Evolutionary conservation across 2,888 invertebrate genomes (phyloP), one percentile per base, ranked within the genome.

Genomic region (Oscheius sp.): DNA sequence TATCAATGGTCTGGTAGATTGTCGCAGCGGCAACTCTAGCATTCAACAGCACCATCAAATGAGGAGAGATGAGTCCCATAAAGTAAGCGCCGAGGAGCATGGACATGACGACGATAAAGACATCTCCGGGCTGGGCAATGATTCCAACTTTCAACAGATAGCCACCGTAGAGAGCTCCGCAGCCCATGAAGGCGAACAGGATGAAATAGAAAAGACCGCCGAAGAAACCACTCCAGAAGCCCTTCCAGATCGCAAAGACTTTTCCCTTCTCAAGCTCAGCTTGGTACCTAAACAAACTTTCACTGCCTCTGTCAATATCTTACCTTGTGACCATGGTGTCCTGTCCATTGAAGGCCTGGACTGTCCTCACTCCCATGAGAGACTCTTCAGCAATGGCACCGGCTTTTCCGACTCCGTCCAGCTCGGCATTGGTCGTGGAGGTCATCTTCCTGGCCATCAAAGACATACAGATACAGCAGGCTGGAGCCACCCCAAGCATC

Each of bases 311-410:
- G 4, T 42, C 42, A 5, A 11, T 10, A 21, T 2, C 60, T 10
- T 58, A 81, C 77, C 80, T 78, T 21, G 74, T 76, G 1, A 84
- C 80, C 81, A 84, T 84, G 50, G 81, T 81, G 32, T 79, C 73
- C 70, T 85, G 85, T 51, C 84, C 85, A 70, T 85, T 85, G 70
- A 84, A 83, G 5, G 85, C 84, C 68, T 84, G 84, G 2, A 85
- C 85, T 11, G 85, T 85, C 68, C 85, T 50, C 13, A 85, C 84
- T 21, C 84, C 84, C 73, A 84, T 80, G 9, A 85, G 70, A 1
- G 85, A 79, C 55, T 85, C 85, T 63, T 85, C 84, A 29, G 85
- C 85, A n/a, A 85, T 82, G 4, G 83, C 77, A 10, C 85, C 85
- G 7, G 85, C 85, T 70, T 80, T 84, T 29, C 79, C 81, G 13